Evolutionary conservation across 2,888 invertebrate genomes (phyloP), one percentile per base, ranked within the genome.

Genomic region (Pachydiplax longipennis): DNA sequence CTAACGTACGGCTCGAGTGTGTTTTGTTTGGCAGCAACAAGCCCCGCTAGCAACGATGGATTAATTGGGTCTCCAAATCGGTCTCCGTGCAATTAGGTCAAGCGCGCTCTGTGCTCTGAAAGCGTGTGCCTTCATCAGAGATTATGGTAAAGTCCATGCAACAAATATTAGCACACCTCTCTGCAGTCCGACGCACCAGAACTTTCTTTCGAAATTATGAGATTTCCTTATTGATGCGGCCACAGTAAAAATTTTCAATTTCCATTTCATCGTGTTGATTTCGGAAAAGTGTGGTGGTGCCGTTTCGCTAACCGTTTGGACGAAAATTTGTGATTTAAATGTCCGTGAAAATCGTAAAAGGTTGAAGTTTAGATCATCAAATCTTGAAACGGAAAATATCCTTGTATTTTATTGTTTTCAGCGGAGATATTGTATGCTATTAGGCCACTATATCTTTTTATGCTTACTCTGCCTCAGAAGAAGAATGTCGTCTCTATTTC

Each of bases 1-100:
- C 25, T 73, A 31, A 25, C 73, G 25, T 73, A 73, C 73, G 73
- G 73, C 31, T 25, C 73, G 73, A 73, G 73, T 31, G 73, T 73
- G 73, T 73, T 73, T 73, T 73, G 73, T 73, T 73, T 73, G 73
- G 73, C 73, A 73, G 73, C 73, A 73, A 73, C 73, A 73, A 73
- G 73, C 73, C 73, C 25, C n/a, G 25, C 73, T 73, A 73, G 73
- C 73, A 73, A 73, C 25, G 73, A 73, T 73, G 73, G 25, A 73
- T 73, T 73, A 73, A 73, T 73, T 73, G 73, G 73, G 73, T 73
- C 73, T 31, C 73, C 31, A 73, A 73, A 73, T 73, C 31, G 73
- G 73, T 73, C 73, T 31, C 10, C 31, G 8, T 73, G 73, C 31
- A 73, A 73, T 73, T 73, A 73, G 73, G 73, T 73, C 73, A 73